Percentiles rank a stretch among this genome's conserved stretches.
These are phyloP conservation scores for Vanessa tameamea DNA, from an alignment of 1,140 invertebrate genomes.

Conservation along the genomic window DNA sequence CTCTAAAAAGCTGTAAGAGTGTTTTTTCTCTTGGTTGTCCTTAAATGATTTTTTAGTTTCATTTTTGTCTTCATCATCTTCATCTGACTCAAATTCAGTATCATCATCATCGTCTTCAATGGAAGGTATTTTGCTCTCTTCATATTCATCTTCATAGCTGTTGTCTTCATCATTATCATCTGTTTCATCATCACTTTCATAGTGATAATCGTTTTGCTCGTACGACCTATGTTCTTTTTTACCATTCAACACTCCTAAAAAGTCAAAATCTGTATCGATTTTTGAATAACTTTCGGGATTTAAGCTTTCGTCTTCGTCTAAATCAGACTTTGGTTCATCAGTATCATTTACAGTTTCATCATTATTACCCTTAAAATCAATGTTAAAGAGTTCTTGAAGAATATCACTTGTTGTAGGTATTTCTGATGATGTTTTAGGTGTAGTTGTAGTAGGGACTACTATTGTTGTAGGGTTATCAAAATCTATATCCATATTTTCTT, in stretches of 20 bases:
- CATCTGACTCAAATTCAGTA: conserved; percentile 31
- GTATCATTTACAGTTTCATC: conserved; percentile 37
- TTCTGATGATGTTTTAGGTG: conserved; percentile 36
- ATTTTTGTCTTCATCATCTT: conserved; percentile 49
- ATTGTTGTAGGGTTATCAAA: conserved; percentile 26
- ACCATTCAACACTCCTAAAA: conserved; percentile 53
- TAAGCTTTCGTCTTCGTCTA: conserved; percentile 51
- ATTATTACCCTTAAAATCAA: conserved; percentile 53
- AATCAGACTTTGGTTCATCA: conserved; percentile 37
- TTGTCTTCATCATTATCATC: conserved; percentile 38
- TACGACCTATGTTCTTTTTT: conserved; percentile 36
- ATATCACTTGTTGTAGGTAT: conserved; percentile 45
- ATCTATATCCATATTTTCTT: conserved; percentile 18
- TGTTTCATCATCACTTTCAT: conserved; percentile 38
- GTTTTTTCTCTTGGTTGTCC: conserved; percentile 48
- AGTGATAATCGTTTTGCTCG: conserved; percentile 43
- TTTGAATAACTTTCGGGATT: conserved; percentile 54
- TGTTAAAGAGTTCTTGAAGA: conserved; percentile 57
- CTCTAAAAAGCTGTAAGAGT: conserved; percentile 65
- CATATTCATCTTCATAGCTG: conserved; percentile 40
- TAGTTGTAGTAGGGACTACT: conserved; percentile 35
- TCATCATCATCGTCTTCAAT: conserved; percentile 36
- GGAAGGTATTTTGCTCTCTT: conserved; percentile 29
- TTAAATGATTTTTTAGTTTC: conserved; percentile 37
- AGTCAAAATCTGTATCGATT: conserved; percentile 61